phyloP scores from a whole-genome alignment of 2,797 vertebrate species.

The Dermochelys coriacea region DNA sequence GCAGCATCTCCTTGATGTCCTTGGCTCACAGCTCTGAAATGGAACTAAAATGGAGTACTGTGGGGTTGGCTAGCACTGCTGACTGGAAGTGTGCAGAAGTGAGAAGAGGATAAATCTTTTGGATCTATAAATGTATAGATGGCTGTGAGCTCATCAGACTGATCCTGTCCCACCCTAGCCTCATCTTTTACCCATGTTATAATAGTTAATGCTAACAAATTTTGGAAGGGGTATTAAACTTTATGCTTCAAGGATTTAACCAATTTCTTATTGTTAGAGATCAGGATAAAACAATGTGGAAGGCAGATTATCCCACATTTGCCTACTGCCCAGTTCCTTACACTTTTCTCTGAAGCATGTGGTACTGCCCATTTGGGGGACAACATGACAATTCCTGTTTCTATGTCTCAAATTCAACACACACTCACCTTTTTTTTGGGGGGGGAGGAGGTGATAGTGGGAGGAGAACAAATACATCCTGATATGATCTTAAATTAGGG shows the following conservation, averaged over 20 bases:
- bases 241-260: not conserved
- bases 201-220: not conserved
- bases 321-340: not conserved
- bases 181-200: not conserved
- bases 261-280: not conserved
- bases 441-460: not conserved
- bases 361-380: not conserved
- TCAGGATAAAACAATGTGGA: not conserved
- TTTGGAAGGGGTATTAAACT: not conserved
- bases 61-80: not conserved
- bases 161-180: not conserved
- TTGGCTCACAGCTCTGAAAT: not conserved
- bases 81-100: not conserved
- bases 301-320: not conserved
- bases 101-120: not conserved
- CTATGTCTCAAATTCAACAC: not conserved
- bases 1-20: not conserved
- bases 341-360: not conserved
- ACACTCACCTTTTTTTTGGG: not conserved
- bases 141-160: not conserved
- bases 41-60: not conserved
- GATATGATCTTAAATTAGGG: not conserved
- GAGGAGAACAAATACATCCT: not conserved
- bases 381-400: not conserved
- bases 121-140: not conserved